Evolutionary conservation across 2,113 vertebrate genomes (phyloP), one percentile per base, ranked within the genome.

Genomic region (Oreochromis spilurus): DNA sequence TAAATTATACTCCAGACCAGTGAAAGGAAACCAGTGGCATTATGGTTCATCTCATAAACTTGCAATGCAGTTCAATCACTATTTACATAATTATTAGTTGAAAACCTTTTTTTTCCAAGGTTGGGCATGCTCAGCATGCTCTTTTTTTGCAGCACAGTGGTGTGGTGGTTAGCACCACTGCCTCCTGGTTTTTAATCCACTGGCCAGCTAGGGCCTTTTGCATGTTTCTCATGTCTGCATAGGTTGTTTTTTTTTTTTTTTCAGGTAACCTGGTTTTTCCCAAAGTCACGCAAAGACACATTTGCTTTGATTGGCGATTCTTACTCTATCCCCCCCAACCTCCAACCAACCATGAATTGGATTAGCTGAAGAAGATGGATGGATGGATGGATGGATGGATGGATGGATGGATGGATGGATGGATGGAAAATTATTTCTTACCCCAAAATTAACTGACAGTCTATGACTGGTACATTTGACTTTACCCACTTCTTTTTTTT

Each of bases 261-360:
- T 2, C 21, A 72, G 38, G 65, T 72, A 72, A 45, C 40, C 40
- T 72, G 40, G 4, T 43, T 45, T 45, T 16, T 17, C 65, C 21
- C 21, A 16, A 43, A 72, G 40, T 72, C 67, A 60, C 0, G 2
- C 21, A 72, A 45, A 45, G 13, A 72, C 2, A 2, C 0, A 5
- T 26, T 45, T 45, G 9, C 40, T 48, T 65, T 45, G 45, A 17
- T 3, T 45, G 40, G 9, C 1, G 5, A 72, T 0, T 72, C 67
- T 45, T 26, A 72, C 21, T 24, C 13, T 16, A 43, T 16, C 8
- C 10, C 9, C 34, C 60, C 0, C 0, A 1, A 26, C 1, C 40
- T 5, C 67, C 40, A 72, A 65, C 60, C n/a, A 26, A 4, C 5
- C 21, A 16, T 45, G 38, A 72, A 45, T 9, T 70, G 8, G 38